Evolutionary conservation across 2,797 vertebrate species (phyloP).

Genomic region (Sebastes itinus): DNA sequence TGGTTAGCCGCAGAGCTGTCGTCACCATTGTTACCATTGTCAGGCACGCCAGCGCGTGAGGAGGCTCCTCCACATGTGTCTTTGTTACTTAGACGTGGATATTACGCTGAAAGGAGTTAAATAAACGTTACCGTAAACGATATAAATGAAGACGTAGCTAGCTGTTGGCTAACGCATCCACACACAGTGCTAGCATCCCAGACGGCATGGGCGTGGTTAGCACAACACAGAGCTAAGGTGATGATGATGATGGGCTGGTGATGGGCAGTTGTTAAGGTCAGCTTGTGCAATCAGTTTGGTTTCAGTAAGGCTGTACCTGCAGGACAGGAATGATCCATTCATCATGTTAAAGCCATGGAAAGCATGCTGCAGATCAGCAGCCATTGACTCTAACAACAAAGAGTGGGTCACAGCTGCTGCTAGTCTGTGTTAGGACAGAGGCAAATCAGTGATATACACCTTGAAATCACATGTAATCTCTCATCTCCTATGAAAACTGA

Average conservation of each 20-base stretch:
- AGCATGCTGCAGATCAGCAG: constrained; percentile 21
- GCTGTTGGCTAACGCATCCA: neutral
- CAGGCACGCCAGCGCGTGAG: constrained; percentile 47
- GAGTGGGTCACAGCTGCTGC: constrained; percentile 28
- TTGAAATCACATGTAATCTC: neutral
- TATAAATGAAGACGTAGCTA: neutral
- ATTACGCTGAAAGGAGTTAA: neutral
- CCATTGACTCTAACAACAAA: constrained; percentile 60
- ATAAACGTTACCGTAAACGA: neutral
- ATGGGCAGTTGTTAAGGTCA: neutral
- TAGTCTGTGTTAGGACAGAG: neutral
- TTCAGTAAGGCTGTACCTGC: neutral
- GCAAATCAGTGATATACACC: neutral
- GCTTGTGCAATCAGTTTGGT: neutral
- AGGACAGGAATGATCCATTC: neutral
- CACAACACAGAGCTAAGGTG: neutral
- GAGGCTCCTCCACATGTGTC: constrained; percentile 46
- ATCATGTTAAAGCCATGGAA: neutral
- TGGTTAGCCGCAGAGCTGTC: constrained; percentile 74
- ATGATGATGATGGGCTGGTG: neutral
- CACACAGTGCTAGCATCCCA: constrained; percentile 24
- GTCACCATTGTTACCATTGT: constrained; percentile 78
- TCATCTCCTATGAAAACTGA: neutral
- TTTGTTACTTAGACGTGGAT: constrained; percentile 5
- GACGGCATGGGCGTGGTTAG: constrained; percentile 76